Evolutionary conservation across 2,797 vertebrate species (phyloP).

Genomic region (Tarsius wallacei): DNA sequence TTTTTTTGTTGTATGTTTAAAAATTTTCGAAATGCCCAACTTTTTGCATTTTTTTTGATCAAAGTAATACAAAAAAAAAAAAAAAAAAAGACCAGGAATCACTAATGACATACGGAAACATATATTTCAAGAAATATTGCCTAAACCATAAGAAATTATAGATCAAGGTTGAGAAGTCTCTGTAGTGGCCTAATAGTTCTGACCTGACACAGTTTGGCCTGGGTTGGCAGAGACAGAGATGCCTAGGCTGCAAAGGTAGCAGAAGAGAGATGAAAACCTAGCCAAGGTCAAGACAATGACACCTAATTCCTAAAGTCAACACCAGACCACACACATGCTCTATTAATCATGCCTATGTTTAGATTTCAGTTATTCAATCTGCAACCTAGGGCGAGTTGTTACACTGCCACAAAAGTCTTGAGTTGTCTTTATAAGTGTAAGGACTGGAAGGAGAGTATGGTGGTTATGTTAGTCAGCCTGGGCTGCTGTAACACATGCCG

Average conservation of each 20-base stretch:
- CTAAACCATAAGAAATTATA: not conserved
- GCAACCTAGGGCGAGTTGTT: not conserved
- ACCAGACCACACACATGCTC: not conserved
- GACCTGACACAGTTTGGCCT: not conserved
- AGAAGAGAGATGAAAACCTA: not conserved
- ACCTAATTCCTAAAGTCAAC: not conserved
- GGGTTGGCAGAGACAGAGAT: not conserved
- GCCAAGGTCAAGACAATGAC: not conserved
- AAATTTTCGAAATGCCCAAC: too few relatives aligned
- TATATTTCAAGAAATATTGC: not conserved
- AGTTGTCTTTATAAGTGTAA: not conserved
- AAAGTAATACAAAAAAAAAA: too few relatives aligned
- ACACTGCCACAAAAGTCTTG: not conserved
- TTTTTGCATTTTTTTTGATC: too few relatives aligned
- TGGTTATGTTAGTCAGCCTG: not conserved
- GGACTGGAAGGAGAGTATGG: not conserved
- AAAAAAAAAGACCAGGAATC: not conserved
- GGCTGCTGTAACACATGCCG: not conserved
- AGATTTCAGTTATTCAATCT: not conserved
- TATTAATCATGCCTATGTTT: not conserved
- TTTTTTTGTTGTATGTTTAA: too few relatives aligned
- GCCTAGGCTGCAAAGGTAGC: too few relatives aligned
- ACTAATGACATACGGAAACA: not conserved
- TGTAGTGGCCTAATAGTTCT: not conserved
- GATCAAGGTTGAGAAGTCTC: not conserved